These are phyloP conservation scores for Anadara kagoshimensis DNA, from an alignment of 1,140 invertebrate species.

Conservation along the genomic window DNA sequence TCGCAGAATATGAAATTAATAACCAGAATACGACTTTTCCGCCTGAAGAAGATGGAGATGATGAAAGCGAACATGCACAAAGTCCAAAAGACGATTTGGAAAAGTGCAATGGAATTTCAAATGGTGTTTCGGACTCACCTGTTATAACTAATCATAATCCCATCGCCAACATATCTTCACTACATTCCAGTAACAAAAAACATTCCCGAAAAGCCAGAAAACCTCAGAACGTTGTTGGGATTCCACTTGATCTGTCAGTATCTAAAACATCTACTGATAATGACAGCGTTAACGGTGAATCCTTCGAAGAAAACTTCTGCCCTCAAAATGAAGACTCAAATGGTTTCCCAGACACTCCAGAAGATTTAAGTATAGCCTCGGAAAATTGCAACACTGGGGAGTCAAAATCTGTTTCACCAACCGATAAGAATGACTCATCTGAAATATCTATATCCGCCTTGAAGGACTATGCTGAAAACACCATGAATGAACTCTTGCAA, in stretches of 20 bases:
- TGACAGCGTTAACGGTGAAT: slow-evolving; percentile 3
- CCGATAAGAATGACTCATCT: no score
- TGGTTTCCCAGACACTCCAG: slow-evolving; percentile 1
- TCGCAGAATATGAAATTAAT: slow-evolving; percentile 58
- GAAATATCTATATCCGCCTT: slow-evolving; percentile 54
- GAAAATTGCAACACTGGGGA: background rate
- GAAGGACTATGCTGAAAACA: slow-evolving; percentile 83
- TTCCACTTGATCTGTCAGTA: slow-evolving; percentile 51
- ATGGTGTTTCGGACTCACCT: background rate
- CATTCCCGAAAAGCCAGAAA: slow-evolving; percentile 32
- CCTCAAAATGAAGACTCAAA: slow-evolving; percentile 2
- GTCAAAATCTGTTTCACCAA: no score
- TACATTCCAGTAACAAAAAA: slow-evolving; percentile 12
- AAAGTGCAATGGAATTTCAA: background rate
- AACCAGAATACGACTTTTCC: slow-evolving; percentile 60
- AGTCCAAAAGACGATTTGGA: slow-evolving; percentile 10
- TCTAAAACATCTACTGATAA: slow-evolving; percentile 11
- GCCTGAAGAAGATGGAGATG: slow-evolving; percentile 39
- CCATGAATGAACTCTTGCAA: slow-evolving; percentile 83
- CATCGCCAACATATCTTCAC: background rate
- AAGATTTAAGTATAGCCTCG: slow-evolving; percentile 16
- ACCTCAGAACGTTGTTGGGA: slow-evolving; percentile 4
- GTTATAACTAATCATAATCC: no score
- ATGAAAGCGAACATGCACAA: slow-evolving; percentile 30
- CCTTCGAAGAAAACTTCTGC: background rate